These are phyloP conservation scores for Laupala kohalensis DNA, from an alignment of 1,140 invertebrate species.

Conservation along the genomic window DNA sequence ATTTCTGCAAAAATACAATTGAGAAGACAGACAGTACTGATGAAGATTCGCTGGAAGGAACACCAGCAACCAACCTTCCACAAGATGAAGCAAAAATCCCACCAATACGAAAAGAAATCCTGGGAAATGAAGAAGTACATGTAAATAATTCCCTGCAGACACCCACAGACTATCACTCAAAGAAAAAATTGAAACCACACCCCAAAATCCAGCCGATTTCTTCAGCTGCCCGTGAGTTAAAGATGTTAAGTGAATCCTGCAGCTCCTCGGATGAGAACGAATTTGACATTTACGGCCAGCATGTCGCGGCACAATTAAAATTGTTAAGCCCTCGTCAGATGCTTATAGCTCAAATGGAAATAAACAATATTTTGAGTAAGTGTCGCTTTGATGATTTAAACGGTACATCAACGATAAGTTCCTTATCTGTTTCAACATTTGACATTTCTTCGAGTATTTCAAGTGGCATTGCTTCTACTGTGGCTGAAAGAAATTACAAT, in stretches of 20 bases:
- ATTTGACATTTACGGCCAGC: not conserved
- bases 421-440: not conserved
- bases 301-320: not conserved
- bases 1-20: not conserved
- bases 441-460: not conserved
- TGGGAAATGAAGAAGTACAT: not conserved
- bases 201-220: not conserved
- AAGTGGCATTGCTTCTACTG: not conserved
- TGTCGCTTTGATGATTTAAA: not conserved
- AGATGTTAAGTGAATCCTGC: not conserved
- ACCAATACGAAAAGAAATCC: not conserved
- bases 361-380: not conserved
- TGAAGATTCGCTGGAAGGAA: not conserved
- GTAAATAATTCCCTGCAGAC: not conserved
- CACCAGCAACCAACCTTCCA: not conserved
- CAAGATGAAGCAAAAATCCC: not conserved
- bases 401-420: not conserved
- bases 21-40: too few species aligned
- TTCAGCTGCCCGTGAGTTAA: not conserved
- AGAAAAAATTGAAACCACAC: not conserved
- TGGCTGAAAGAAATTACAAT: not conserved
- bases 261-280: not conserved
- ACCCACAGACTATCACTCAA: not conserved
- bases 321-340: not conserved
- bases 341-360: not conserved